phyloP scores from a whole-genome alignment of 2,888 invertebrate species.

The Lacanobia wlatinum region DNA sequence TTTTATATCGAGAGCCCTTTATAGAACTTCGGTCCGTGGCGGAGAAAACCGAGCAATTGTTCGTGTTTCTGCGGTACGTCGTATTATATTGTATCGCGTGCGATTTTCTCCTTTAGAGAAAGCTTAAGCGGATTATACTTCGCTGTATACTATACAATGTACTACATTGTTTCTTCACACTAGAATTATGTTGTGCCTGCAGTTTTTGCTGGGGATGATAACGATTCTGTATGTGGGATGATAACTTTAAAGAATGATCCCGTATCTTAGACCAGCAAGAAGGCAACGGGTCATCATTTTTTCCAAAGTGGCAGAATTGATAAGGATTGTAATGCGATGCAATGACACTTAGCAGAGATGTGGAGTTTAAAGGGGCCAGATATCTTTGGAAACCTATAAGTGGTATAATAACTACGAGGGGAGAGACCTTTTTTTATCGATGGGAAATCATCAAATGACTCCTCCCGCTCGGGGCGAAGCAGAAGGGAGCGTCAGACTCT shows the following conservation, averaged over 20 bases:
- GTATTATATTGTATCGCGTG: slow-evolving; percentile 20
- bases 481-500: too few species aligned
- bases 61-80: slow-evolving; percentile 8
- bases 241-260: neutral
- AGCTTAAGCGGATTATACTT: slow-evolving; percentile 10
- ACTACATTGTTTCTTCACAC: neutral
- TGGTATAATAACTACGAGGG: neutral
- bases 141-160: neutral
- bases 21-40: slow-evolving; percentile 12
- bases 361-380: neutral
- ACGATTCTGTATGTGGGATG: too few species aligned
- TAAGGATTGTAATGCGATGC: neutral
- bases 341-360: neutral
- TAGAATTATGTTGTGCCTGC: slow-evolving; percentile 1
- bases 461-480: too few species aligned
- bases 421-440: too few species aligned
- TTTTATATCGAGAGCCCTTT: slow-evolving; percentile 26
- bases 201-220: slow-evolving; percentile 1
- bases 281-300: neutral
- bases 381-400: neutral
- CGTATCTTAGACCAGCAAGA: neutral
- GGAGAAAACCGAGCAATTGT: slow-evolving; percentile 34
- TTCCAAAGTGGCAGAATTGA: too few species aligned
- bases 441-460: too few species aligned
- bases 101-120: slow-evolving; percentile 22